phyloP scores from a whole-genome alignment of 2,797 vertebrate species.

The Eupleurogrammus muticus region DNA sequence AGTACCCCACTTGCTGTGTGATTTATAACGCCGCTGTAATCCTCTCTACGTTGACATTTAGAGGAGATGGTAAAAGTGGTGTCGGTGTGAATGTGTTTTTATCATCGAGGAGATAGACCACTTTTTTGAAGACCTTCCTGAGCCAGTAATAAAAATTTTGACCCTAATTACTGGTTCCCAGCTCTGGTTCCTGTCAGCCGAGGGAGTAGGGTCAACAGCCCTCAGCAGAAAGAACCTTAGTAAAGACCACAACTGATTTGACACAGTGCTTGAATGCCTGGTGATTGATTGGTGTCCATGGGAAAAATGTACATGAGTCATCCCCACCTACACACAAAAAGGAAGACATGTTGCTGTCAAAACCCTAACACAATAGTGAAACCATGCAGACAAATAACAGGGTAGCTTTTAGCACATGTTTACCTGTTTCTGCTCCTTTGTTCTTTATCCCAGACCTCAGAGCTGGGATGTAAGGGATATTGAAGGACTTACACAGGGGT shows the following conservation, averaged over 20 bases:
- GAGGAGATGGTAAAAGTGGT: conserved; percentile 73
- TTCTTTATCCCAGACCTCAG: conserved; percentile 76
- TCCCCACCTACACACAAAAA: conserved; percentile 13
- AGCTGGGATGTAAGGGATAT: conserved; percentile 71
- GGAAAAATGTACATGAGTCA: conserved; percentile 41
- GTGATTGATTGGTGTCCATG: conserved; percentile 55
- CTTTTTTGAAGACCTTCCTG: conserved; percentile 78
- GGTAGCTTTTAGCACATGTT: conserved; percentile 73
- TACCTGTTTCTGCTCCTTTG: conserved; percentile 74
- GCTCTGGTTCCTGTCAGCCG: conserved; percentile 77
- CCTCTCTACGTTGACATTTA: conserved; percentile 75
- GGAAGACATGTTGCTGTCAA: conserved; percentile 54
- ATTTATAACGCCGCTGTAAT: conserved; percentile 73
- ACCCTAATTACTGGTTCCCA: conserved; percentile 77
- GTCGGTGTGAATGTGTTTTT: conserved; percentile 73
- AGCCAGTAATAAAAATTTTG: conserved; percentile 77
- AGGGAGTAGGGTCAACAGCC: conserved; percentile 73
- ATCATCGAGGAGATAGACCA: conserved; percentile 70
- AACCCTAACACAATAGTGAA: conserved; percentile 48
- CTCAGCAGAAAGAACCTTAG: conserved; percentile 58
- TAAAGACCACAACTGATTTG: conserved; percentile 59
- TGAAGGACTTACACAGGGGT: conserved; percentile 73
- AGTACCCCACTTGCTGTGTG: conserved; percentile 62
- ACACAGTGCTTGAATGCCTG: conserved; percentile 49
- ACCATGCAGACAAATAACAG: conserved; percentile 57